Evolutionary conservation across 2,888 invertebrate genomes (phyloP).

Genomic region (Spatulosminthurus flaviceps): DNA sequence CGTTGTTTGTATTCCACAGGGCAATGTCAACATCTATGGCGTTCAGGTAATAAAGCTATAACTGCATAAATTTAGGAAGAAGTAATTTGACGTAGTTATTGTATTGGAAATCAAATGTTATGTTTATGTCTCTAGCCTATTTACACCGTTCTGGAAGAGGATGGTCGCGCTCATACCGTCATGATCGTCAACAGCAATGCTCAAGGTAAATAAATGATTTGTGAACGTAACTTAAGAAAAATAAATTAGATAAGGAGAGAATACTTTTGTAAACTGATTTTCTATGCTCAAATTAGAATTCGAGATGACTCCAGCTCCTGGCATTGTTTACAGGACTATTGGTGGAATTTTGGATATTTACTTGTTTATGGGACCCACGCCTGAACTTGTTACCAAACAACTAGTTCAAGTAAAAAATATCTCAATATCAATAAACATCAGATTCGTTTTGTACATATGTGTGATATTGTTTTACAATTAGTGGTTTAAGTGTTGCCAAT

Average conservation of each 20-base stretch:
- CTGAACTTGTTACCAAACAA: constrained; percentile 74
- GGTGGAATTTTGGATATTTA: constrained; percentile 85
- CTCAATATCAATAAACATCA: too few species aligned
- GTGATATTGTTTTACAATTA: too few species aligned
- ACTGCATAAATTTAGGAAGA: too few species aligned
- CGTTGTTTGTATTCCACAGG: constrained; percentile 50
- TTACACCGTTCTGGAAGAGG: constrained; percentile 77
- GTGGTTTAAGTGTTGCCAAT: too few species aligned
- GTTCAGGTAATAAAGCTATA: constrained; percentile 30
- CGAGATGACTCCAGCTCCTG: constrained; percentile 81
- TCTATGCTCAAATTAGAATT: too few species aligned
- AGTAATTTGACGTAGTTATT: too few species aligned
- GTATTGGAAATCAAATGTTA: too few species aligned
- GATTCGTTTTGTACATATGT: too few species aligned
- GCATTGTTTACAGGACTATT: constrained; percentile 81
- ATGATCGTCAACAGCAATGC: constrained; percentile 84
- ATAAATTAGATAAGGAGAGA: too few species aligned
- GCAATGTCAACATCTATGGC: constrained; percentile 56
- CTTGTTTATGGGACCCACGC: constrained; percentile 79
- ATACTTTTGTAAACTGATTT: too few species aligned
- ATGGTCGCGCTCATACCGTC: constrained; percentile 78
- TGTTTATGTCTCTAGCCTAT: constrained; percentile 78
- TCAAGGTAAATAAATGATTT: constrained; percentile 79
- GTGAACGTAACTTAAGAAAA: too few species aligned
- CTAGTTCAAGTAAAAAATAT: constrained; percentile 71